Evolutionary conservation across 2,113 vertebrate genomes (phyloP).

Genomic region (Octodon degus): DNA sequence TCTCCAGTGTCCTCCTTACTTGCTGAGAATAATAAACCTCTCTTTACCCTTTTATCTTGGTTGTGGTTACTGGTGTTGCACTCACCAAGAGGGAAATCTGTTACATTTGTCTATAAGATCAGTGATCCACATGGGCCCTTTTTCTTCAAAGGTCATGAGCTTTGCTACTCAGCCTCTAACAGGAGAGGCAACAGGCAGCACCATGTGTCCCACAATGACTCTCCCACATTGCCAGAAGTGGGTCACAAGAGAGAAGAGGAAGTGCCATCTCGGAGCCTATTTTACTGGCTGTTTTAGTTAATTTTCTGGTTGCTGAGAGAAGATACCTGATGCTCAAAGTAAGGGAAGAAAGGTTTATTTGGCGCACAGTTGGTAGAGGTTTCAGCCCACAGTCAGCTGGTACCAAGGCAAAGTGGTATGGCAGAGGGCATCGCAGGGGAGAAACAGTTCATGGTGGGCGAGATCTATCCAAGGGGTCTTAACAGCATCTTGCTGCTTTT

Average conservation of each 20-base stretch:
- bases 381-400: background rate
- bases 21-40: background rate
- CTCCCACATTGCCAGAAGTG: background rate
- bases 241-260: background rate
- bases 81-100: background rate
- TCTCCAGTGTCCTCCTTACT: background rate
- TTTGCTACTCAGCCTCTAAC: background rate
- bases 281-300: background rate
- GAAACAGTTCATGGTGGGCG: background rate
- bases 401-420: background rate
- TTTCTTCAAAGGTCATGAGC: background rate
- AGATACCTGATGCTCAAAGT: background rate
- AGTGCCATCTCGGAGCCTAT: background rate
- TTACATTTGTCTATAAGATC: background rate
- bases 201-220: background rate
- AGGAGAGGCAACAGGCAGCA: background rate
- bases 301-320: background rate
- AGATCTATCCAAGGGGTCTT: background rate
- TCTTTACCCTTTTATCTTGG: background rate
- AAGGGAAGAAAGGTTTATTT: background rate
- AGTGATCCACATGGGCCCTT: background rate
- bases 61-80: background rate
- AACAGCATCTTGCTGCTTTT: background rate
- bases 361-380: background rate
- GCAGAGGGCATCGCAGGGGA: background rate